Evolutionary conservation across 2,797 vertebrate species (phyloP).

Genomic region (Platalea minor): DNA sequence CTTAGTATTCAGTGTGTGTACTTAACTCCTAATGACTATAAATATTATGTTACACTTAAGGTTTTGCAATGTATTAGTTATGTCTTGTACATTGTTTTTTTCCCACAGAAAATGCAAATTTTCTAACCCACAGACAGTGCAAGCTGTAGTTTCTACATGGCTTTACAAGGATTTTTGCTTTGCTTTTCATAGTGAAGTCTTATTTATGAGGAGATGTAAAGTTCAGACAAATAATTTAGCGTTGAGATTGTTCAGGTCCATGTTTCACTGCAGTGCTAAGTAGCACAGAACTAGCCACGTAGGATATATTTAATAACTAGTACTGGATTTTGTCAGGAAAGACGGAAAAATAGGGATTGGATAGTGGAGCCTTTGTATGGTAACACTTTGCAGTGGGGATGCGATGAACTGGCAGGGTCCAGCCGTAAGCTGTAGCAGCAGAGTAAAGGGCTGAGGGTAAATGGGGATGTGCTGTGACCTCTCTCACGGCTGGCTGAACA

Average conservation of each 20-base stretch:
- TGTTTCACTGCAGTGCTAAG: neutral
- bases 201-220: neutral
- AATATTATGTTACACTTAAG: neutral
- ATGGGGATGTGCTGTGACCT: neutral
- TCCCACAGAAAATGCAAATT: neutral
- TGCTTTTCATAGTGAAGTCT: neutral
- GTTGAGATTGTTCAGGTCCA: neutral
- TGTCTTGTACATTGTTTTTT: neutral
- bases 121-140: neutral
- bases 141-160: neutral
- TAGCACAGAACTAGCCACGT: neutral
- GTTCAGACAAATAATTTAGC: neutral
- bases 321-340: neutral
- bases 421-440: neutral
- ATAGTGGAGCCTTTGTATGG: neutral
- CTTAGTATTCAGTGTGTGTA: neutral
- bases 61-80: neutral
- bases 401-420: neutral
- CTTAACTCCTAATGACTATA: slow-evolving; percentile 3
- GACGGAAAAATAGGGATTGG: neutral
- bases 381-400: neutral
- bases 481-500: neutral
- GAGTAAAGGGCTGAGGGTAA: neutral
- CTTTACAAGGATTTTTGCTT: neutral
- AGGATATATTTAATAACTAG: neutral